These are phyloP conservation scores for Penaeus chinensis DNA, from an alignment of 1,140 invertebrate genomes.

Conservation along the genomic window DNA sequence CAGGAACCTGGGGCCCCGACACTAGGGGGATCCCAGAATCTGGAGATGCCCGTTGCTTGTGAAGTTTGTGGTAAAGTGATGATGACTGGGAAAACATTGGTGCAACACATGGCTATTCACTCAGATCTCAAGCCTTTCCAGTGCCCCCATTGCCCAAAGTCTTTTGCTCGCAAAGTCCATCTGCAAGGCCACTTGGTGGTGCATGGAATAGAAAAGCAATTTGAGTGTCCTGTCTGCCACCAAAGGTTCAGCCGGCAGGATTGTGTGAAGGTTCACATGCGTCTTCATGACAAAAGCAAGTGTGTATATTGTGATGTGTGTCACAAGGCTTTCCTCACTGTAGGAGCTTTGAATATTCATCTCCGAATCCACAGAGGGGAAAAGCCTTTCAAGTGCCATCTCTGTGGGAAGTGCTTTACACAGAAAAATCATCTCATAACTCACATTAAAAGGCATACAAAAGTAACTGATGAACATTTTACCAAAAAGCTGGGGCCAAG, in stretches of 20 bases:
- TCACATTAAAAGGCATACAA: constrained; percentile 63
- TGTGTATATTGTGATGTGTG: constrained; percentile 64
- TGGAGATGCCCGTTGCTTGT: constrained; percentile 60
- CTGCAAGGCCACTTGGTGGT: constrained; percentile 61
- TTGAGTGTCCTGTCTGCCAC: constrained; percentile 63
- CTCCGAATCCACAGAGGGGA: constrained; percentile 63
- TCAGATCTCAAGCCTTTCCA: constrained; percentile 63
- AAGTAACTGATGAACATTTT: constrained; percentile 61
- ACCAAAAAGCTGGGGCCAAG: constrained; percentile 62
- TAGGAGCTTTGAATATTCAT: constrained; percentile 63
- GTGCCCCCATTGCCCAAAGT: constrained; percentile 63
- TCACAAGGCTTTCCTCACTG: constrained; percentile 63
- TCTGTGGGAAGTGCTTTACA: constrained; percentile 62
- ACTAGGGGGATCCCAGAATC: constrained; percentile 23
- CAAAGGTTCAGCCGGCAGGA: constrained; percentile 63
- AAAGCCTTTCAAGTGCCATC: constrained; percentile 64
- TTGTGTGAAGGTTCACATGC: constrained; percentile 64
- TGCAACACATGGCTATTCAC: constrained; percentile 63
- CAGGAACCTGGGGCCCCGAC: constrained; percentile 32
- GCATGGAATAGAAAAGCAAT: constrained; percentile 63
- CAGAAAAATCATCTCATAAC: constrained; percentile 64
- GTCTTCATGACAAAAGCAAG: constrained; percentile 63
- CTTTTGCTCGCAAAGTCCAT: constrained; percentile 63
- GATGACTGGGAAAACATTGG: constrained; percentile 61
- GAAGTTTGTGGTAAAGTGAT: constrained; percentile 62